Evolutionary conservation across 2,888 invertebrate genomes (phyloP).

Genomic region (Dasypolia templi): DNA sequence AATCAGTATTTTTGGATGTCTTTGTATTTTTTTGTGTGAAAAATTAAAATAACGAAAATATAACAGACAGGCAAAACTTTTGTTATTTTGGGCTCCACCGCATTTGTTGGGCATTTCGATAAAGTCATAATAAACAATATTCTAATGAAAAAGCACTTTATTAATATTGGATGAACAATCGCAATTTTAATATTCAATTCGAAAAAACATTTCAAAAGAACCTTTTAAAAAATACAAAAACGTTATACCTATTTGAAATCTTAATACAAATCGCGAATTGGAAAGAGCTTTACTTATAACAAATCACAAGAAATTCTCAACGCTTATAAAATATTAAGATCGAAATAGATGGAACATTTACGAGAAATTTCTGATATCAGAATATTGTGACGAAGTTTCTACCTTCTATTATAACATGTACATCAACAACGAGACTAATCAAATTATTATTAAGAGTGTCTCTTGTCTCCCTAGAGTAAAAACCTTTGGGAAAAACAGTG

Average conservation of each 20-base stretch:
- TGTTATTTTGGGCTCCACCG: not conserved
- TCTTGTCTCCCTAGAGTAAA: slow-evolving; percentile 20
- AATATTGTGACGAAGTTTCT: slow-evolving; percentile 32
- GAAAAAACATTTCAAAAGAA: not conserved
- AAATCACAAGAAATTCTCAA: slow-evolving; percentile 30
- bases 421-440: slow-evolving; percentile 40
- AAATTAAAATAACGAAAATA: not conserved
- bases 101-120: not conserved
- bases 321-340: slow-evolving; percentile 41
- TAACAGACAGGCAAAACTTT: not conserved
- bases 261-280: slow-evolving; percentile 9
- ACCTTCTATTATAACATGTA: slow-evolving; percentile 7
- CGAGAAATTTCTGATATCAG: slow-evolving; percentile 25
- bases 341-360: slow-evolving; percentile 33
- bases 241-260: not conserved
- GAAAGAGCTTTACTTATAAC: slow-evolving; percentile 17
- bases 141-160: not conserved
- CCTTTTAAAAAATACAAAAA: not conserved
- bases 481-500: slow-evolving; percentile 29
- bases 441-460: slow-evolving; percentile 51
- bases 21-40: not conserved
- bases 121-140: not conserved
- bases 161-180: not conserved
- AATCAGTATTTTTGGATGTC: not conserved
- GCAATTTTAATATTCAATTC: not conserved